phyloP scores from a whole-genome alignment of 2,113 vertebrate species.

The Hippolais icterina region DNA sequence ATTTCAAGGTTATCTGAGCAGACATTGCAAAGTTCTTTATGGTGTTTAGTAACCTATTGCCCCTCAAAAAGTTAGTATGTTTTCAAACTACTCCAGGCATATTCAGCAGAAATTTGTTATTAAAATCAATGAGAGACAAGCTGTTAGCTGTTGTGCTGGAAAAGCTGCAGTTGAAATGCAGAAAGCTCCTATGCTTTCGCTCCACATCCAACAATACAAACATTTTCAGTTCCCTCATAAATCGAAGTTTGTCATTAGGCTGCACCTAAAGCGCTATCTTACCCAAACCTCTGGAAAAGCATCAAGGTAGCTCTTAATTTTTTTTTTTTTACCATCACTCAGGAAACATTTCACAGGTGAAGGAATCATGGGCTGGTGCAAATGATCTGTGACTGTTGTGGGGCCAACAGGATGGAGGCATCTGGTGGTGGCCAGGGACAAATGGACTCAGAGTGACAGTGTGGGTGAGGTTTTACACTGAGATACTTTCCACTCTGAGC shows the following conservation, averaged over 20 bases:
- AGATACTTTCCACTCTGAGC: background rate
- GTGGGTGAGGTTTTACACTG: background rate
- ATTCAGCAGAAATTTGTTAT: background rate
- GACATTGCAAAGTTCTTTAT: background rate
- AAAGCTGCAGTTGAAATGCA: background rate
- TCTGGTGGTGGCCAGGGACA: background rate
- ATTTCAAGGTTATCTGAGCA: background rate
- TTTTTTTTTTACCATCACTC: background rate
- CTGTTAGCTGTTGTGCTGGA: background rate
- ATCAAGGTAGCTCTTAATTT: background rate
- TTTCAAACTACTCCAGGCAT: background rate
- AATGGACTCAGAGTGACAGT: fast-evolving
- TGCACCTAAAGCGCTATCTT: background rate
- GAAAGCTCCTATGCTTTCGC: background rate
- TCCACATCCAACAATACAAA: slow-evolving; percentile 10
- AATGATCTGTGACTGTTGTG: background rate
- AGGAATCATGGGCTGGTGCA: background rate
- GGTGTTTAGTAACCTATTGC: background rate
- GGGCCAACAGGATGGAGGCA: fast-evolving
- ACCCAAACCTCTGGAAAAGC: background rate
- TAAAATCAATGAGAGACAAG: background rate
- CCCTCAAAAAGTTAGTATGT: background rate
- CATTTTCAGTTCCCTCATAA: slow-evolving; percentile 6
- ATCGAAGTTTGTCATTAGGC: slow-evolving; percentile 37
- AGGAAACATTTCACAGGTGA: background rate